A percentile compares a stretch with the other conserved stretches of the same genome.
phyloP scores from a whole-genome alignment of 2,888 invertebrate species.

The Lymantria dispar region DNA sequence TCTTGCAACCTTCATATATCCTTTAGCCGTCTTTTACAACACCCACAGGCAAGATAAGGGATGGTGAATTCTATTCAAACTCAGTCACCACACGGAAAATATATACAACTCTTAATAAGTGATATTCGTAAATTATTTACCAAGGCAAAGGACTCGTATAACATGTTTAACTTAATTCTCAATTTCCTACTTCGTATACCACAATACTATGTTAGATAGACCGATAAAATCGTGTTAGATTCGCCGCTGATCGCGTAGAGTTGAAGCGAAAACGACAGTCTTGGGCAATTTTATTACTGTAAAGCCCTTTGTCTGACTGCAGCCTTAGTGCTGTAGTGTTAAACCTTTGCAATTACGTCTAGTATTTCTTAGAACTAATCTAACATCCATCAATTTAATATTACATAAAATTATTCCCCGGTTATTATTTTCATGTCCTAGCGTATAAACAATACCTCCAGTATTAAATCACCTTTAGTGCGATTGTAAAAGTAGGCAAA shows the following conservation, averaged over 20 bases:
- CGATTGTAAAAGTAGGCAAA: conserved; percentile 16
- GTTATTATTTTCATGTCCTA: conserved; percentile 11
- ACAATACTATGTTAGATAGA: conserved; percentile 32
- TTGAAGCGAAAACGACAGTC: conserved; percentile 39
- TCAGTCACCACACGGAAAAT: too few relatives aligned
- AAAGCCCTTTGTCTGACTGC: conserved; percentile 29
- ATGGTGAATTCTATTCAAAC: too few relatives aligned
- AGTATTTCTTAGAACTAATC: conserved; percentile 31
- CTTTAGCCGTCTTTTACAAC: too few relatives aligned
- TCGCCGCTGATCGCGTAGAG: conserved; percentile 34
- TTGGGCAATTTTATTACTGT: conserved; percentile 38
- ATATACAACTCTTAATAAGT: too few relatives aligned
- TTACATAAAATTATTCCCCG: conserved; percentile 4
- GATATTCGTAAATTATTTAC: too few relatives aligned
- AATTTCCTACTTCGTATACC: conserved; percentile 9
- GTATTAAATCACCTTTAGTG: conserved; percentile 23
- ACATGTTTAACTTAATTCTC: not conserved
- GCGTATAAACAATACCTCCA: conserved; percentile 12
- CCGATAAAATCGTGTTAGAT: conserved; percentile 42
- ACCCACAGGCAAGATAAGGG: too few relatives aligned
- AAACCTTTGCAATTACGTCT: conserved; percentile 25
- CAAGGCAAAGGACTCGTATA: too few relatives aligned
- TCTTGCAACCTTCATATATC: too few relatives aligned
- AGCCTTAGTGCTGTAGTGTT: conserved; percentile 19
- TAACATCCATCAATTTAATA: conserved; percentile 22